Evolutionary conservation across 2,888 invertebrate genomes (phyloP), one percentile per base, ranked within the genome.

Genomic region (Blastobasis lacticolella): DNA sequence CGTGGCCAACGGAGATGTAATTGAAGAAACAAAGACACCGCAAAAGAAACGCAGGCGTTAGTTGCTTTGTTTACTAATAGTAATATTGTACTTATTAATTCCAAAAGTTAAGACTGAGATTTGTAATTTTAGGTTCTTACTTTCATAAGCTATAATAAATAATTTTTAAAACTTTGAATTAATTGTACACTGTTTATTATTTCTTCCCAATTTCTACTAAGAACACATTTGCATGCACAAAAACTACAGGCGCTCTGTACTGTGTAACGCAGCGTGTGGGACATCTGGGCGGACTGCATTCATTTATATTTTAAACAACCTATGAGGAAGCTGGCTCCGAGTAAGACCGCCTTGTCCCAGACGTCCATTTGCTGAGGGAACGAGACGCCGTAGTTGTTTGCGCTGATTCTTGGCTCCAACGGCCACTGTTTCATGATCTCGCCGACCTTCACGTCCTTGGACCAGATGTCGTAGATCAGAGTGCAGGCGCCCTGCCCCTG

Each of bases 1-100:
- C 60, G 63, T 3, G 41, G 23, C 46, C 0, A 74, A 71, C 42
- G 37, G 74, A 67, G 49, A 64, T 54, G 38, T 50, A 0, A 62
- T 60, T 45, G 57, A 52, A 45, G 48, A 55, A 49, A 41, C 23
- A 5, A 59, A 62, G 42, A 49, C 78, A 0, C 82, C 81, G 1
- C 78, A 81, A 63, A 86, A 87, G 57, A 86, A 81, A 62, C 75
- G 73, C 9, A 78, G 69, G 55, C 78, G 81, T 62, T 78, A 65
- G 46, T 6, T 6, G 6, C 10, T 7, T 45, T 37, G 37, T 41
- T 47, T 50, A 7, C 36, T 47, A 10, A n/a, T 61, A 48, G 46
- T 52, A 48, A 48, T 44, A 43, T 45, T 38, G 7, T 46, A 45
- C 42, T 54, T 48, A 37, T 10, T 48, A 49, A 49, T 52, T 37